phyloP scores from a whole-genome alignment of 2,797 vertebrate species.

The Enteromius unitaeniatus region DNA sequence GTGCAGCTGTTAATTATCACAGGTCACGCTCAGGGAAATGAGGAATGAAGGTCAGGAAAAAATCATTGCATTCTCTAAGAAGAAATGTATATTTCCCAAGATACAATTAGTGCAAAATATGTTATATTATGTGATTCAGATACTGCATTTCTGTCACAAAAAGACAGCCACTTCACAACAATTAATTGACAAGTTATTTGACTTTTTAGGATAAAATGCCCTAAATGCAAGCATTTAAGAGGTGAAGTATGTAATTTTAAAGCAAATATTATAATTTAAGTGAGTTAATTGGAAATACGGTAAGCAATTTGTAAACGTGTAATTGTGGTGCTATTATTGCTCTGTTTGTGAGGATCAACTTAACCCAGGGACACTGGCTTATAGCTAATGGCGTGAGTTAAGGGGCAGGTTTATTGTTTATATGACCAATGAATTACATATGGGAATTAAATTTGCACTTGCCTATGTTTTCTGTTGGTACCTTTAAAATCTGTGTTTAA shows the following conservation, averaged over 20 bases:
- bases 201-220: not conserved
- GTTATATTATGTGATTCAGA: not conserved
- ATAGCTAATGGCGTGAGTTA: not conserved
- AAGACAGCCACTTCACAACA: not conserved
- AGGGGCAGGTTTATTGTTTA: not conserved
- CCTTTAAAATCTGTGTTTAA: no score
- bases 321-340: not conserved
- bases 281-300: not conserved
- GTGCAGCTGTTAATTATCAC: slow-evolving; percentile 71
- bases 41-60: slow-evolving; percentile 70
- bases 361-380: not conserved
- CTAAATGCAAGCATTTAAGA: not conserved
- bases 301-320: not conserved
- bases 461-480: not conserved
- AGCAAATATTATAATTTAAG: not conserved
- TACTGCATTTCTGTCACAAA: slow-evolving; percentile 6
- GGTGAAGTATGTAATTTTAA: not conserved
- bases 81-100: not conserved
- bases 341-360: not conserved
- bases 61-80: slow-evolving; percentile 25
- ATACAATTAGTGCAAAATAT: slow-evolving; percentile 16
- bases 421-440: not conserved
- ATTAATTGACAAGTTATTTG: not conserved
- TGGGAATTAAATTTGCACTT: not conserved
- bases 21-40: slow-evolving; percentile 62